Evolutionary conservation across 1,140 invertebrate genomes (phyloP).

Genomic region (Camponotus pennsylvanicus): DNA sequence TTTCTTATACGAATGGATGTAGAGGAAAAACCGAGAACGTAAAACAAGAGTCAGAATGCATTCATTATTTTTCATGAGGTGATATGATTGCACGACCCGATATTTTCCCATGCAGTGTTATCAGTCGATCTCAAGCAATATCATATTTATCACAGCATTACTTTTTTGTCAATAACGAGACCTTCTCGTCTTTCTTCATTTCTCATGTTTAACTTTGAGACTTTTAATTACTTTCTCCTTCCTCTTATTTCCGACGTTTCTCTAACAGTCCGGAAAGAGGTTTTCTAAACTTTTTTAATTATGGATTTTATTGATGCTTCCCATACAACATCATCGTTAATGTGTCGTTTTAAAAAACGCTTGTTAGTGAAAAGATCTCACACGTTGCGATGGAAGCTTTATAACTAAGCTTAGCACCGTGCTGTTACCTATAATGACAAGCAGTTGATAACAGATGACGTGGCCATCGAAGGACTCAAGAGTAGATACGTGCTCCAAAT

Average conservation of each 20-base stretch:
- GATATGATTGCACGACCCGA: conserved; percentile 13
- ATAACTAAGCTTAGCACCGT: conserved; percentile 42
- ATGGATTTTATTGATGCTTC: conserved; percentile 45
- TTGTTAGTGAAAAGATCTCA: conserved; percentile 10
- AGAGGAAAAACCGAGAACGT: background rate
- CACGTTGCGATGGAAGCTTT: conserved; percentile 15
- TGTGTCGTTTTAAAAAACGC: conserved; percentile 36
- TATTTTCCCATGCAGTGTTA: conserved; percentile 21
- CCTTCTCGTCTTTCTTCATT: background rate
- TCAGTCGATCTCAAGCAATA: conserved; percentile 25
- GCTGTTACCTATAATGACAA: conserved; percentile 57
- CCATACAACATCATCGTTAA: conserved; percentile 30
- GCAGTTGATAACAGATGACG: conserved; percentile 56
- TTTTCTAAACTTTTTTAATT: conserved; percentile 54
- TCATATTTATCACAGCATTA: conserved; percentile 43
- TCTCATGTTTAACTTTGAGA: conserved; percentile 36
- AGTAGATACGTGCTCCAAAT: conserved; percentile 55
- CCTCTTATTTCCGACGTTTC: background rate
- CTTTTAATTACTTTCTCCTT: conserved; percentile 30
- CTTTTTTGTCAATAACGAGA: background rate
- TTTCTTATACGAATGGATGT: conserved; percentile 9
- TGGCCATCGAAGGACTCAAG: background rate
- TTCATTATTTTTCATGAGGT: conserved; percentile 51
- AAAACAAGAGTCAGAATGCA: conserved; percentile 29
- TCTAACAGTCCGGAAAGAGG: background rate